Percentiles rank a stretch among this genome's conserved stretches.
Conservation (phyloP, 2,888 invertebrate species). For the Adineta ricciae region DNA sequence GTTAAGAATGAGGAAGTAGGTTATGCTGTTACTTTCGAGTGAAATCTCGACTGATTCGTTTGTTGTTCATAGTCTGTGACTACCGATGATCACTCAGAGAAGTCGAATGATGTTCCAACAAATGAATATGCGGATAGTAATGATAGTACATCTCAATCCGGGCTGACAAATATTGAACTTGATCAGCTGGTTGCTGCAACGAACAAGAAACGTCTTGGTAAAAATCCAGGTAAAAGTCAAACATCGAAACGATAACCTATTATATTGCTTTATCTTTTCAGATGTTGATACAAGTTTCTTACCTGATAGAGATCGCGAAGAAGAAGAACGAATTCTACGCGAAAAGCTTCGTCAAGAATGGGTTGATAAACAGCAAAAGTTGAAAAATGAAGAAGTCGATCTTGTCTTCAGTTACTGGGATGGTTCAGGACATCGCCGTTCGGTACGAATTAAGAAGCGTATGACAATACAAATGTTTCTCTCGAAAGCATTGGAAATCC, state of each 20-base stretch:
- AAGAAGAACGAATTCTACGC: slow-evolving; percentile 73
- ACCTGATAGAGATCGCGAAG: slow-evolving; percentile 90
- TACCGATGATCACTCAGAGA: slow-evolving; percentile 45
- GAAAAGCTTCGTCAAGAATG: slow-evolving; percentile 62
- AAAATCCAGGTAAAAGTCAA: slow-evolving; percentile 63
- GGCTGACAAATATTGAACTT: background rate
- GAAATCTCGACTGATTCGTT: no score
- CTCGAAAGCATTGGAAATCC: slow-evolving; percentile 49
- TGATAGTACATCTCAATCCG: background rate
- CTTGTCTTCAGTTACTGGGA: slow-evolving; percentile 99
- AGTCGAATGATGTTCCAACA: slow-evolving; percentile 43
- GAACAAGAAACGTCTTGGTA: slow-evolving; percentile 49
- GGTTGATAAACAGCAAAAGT: slow-evolving; percentile 82
- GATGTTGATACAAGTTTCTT: slow-evolving; percentile 96
- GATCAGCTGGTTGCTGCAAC: background rate
- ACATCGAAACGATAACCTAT: background rate
- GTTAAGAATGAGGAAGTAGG: slow-evolving; percentile 43
- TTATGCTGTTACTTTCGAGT: slow-evolving; percentile 21
- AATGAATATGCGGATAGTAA: slow-evolving; percentile 35
- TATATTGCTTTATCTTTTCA: background rate
- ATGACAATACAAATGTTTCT: slow-evolving; percentile 54
- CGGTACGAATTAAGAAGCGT: slow-evolving; percentile 87
- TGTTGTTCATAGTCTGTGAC: background rate
- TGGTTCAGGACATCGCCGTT: slow-evolving; percentile 56
- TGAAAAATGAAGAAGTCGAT: slow-evolving; percentile 91